Evolutionary conservation across 2,797 vertebrate species (phyloP).

Genomic region (Urophycis tenuis): DNA sequence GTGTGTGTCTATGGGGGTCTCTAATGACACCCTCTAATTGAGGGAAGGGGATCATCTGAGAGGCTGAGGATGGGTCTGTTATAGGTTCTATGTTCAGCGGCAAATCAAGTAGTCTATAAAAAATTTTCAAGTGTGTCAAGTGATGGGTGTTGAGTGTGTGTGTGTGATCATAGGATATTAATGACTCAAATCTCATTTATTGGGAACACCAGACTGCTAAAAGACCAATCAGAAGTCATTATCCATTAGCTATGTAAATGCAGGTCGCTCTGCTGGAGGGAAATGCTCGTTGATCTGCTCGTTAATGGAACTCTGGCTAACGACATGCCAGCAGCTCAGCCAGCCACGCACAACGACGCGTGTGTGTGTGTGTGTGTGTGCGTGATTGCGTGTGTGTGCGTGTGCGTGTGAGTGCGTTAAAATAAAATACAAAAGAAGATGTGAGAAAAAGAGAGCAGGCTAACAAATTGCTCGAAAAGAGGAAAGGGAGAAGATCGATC

Average conservation of each 20-base stretch:
- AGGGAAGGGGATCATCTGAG: conserved; percentile 87
- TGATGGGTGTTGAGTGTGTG: conserved; percentile 39
- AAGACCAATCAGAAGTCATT: conserved; percentile 72
- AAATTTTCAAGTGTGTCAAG: neutral
- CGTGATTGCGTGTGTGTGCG: conserved; percentile 15
- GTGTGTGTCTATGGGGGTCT: conserved; percentile 44
- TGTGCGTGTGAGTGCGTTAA: neutral
- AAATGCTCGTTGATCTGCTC: conserved; percentile 62
- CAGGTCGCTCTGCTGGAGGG: conserved; percentile 59
- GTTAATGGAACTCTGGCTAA: conserved; percentile 60
- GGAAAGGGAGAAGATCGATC: too few relatives aligned
- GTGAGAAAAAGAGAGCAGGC: too few relatives aligned
- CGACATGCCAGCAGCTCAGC: conserved; percentile 43
- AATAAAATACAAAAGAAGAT: neutral
- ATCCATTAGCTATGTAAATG: conserved; percentile 72
- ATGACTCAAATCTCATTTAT: conserved; percentile 68
- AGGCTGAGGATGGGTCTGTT: conserved; percentile 60
- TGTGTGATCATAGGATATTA: conserved; percentile 58
- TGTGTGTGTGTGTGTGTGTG: neutral
- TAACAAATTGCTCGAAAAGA: too few relatives aligned
- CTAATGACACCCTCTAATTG: conserved; percentile 83
- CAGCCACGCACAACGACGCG: conserved; percentile 17
- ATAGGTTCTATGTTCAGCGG: conserved; percentile 52
- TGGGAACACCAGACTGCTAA: conserved; percentile 66
- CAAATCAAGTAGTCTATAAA: neutral